Base-by-base conservation (phyloP, 2,113 vertebrate species). In the Rhegmatorhina hoffmannsi region DNA sequence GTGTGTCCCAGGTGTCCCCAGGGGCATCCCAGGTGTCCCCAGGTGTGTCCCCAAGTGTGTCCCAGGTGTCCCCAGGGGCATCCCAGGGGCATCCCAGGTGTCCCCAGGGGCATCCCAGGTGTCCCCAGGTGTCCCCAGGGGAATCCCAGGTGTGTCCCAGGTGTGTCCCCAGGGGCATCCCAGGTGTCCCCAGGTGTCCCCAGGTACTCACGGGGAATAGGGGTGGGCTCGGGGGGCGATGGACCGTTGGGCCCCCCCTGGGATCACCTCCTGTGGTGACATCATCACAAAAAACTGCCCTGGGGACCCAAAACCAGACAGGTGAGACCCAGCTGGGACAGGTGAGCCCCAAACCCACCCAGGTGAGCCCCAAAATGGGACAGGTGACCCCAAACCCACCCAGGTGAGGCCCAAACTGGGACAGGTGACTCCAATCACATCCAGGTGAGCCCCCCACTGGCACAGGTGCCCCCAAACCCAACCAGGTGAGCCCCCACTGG, bases 211-310 rank as follows among this genome's bases (percentile, higher is more conserved):
- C 99, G 98, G 98, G 34, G 98, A 98, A 81, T 99, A 99, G 25
- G 99, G 98, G 96, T 99, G 98, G 53, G 98, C 98, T 31, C 99
- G 98, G 69, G 99, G 99, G 6, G 98, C 98, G 25, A 99, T 99
- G 49, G 99, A 99, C 82, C 99, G 98, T 97, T 99, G 99, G 64
- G 98, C 98, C 25, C 98, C 98, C 17, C 98, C 98, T 4, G 98
- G 98, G 84, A 99, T 97, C 76, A 99, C 99, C 76, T 99, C 99
- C 96, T 99, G 99, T 5, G 99, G 98, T 10, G 99, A 99, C 99
- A 99, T 99, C 99, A 99, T 99, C 94, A 99, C 99, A 69, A 99
- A 99, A 78, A 99, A 98, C 85, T 99, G 99, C 68, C 99, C 99
- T 99, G 94, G 63, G 1, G 3, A 33, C 73, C 29, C 75, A 34